A percentile compares a stretch with the other conserved stretches of the same genome.
These are phyloP conservation scores for Planiliza haematocheilus DNA, from an alignment of 2,113 vertebrate species.

Conservation along the genomic window DNA sequence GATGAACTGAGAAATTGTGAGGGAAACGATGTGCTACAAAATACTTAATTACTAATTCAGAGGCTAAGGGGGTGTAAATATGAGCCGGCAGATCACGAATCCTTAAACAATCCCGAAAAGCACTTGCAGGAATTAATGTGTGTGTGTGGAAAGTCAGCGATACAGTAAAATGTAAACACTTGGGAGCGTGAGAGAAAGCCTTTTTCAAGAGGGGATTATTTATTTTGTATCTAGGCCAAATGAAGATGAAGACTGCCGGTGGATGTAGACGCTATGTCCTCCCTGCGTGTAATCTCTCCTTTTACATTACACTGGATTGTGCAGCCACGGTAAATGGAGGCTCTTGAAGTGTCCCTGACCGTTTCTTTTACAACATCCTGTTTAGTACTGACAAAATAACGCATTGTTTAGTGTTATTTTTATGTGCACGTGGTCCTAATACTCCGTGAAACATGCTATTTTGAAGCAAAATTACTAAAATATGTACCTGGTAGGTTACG, in stretches of 20 bases:
- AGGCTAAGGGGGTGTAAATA: conserved; percentile 41
- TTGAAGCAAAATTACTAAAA: too few relatives aligned
- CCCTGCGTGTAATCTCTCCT: not conserved
- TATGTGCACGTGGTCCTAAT: too few relatives aligned
- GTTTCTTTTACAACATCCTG: too few relatives aligned
- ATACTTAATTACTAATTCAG: not conserved
- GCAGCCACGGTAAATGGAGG: too few relatives aligned
- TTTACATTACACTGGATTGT: not conserved
- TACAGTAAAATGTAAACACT: too few relatives aligned
- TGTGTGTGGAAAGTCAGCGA: too few relatives aligned
- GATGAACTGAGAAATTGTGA: too few relatives aligned
- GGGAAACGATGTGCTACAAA: conserved; percentile 5
- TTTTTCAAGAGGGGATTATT: conserved; percentile 25
- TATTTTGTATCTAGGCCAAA: conserved; percentile 36
- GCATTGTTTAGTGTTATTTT: too few relatives aligned
- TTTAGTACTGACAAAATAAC: too few relatives aligned
- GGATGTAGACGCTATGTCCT: not conserved
- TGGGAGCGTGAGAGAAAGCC: conserved; percentile 6
- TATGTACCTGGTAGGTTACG: too few relatives aligned
- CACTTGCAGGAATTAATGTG: conserved; percentile 12
- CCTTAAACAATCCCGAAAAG: conserved; percentile 37
- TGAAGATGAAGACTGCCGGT: conserved; percentile 14
- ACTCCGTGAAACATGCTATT: too few relatives aligned
- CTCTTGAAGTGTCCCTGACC: too few relatives aligned
- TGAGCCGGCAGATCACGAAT: conserved; percentile 29